Base-by-base conservation (phyloP, 1,140 invertebrate species). In the Pseudomyrmex flavicornis region DNA sequence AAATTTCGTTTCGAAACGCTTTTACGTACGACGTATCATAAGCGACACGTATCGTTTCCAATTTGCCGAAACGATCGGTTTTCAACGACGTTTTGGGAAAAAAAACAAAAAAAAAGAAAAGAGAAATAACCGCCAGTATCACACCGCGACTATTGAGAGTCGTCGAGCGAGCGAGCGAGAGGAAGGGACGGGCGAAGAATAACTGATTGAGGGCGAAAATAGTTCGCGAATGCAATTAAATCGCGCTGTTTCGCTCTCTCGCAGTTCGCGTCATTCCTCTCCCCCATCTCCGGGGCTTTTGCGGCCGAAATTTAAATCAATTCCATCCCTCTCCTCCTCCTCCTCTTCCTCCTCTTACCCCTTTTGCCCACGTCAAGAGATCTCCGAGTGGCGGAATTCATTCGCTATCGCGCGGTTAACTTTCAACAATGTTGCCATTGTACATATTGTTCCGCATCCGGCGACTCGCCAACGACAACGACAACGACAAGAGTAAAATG, bases 371-470 rank as follows among this genome's bases (percentile, higher is more conserved):
- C 35, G 35, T 35, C 35, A 22, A 48, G 44, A 26, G 20, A 80
- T 80, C n/a, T 26, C 46, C 66, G 66, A 20, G 12, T 59, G 72
- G 63, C 26, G 35, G 52, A 48, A 70, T 80, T 46, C 54, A 72
- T 80, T 80, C 56, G 52, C 54, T 80, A 59, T 72, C 66, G 46
- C 66, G 66, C 66, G 66, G 66, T 72, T 80, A 72, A 80, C 66
- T 80, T 72, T 72, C 35, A 80, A 80, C 66, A 80, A 72, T 80
- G 76, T 80, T 72, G 56, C 52, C 66, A 48, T 80, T 80, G 76
- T 70, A 80, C 20, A 59, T 72, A 80, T 72, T 80, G 66, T 80
- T 80, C 20, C 20, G 65, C 48, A 61, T 20, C 46, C 61, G 61
- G 35, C 17, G 74, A 56, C 74, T 65, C 26, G 35, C 50, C 62